A percentile compares a stretch with the other conserved stretches of the same genome.
phyloP scores from a whole-genome alignment of 1,140 invertebrate species.

The Zaprionus ornatus region DNA sequence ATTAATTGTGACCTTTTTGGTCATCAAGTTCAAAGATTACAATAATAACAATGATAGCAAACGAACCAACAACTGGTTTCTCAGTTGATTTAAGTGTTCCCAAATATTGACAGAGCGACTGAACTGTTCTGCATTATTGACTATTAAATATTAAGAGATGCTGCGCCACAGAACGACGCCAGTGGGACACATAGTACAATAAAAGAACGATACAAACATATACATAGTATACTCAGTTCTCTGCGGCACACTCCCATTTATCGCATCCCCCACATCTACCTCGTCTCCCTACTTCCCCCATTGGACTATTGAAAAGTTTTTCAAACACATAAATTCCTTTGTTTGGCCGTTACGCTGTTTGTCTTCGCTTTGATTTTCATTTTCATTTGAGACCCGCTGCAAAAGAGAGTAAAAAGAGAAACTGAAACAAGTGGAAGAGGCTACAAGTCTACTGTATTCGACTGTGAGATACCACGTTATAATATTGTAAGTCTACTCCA shows the following conservation, averaged over 20 bases:
- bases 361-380: slow-evolving; percentile 68
- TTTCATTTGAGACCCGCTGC: slow-evolving; percentile 15
- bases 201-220: slow-evolving; percentile 19
- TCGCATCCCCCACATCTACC: neutral
- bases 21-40: slow-evolving; percentile 3
- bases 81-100: slow-evolving; percentile 57
- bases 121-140: slow-evolving; percentile 61
- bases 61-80: slow-evolving; percentile 34
- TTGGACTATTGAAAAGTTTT: slow-evolving; percentile 62
- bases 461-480: neutral
- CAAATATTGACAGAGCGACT: slow-evolving; percentile 49
- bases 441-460: neutral
- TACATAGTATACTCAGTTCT: neutral
- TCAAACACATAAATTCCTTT: slow-evolving; percentile 73
- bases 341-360: slow-evolving; percentile 36
- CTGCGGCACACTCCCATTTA: neutral
- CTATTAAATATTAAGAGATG: slow-evolving; percentile 64
- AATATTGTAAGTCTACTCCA: too few species aligned
- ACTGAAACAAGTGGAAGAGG: neutral
- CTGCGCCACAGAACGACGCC: slow-evolving; percentile 51
- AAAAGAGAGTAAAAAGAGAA: slow-evolving; percentile 39
- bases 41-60: slow-evolving; percentile 10
- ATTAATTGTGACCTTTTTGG: slow-evolving; percentile 55
- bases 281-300: neutral
- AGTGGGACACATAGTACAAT: slow-evolving; percentile 68